Evolutionary conservation across 2,113 vertebrate genomes (phyloP).

Genomic region (Strigops habroptila): DNA sequence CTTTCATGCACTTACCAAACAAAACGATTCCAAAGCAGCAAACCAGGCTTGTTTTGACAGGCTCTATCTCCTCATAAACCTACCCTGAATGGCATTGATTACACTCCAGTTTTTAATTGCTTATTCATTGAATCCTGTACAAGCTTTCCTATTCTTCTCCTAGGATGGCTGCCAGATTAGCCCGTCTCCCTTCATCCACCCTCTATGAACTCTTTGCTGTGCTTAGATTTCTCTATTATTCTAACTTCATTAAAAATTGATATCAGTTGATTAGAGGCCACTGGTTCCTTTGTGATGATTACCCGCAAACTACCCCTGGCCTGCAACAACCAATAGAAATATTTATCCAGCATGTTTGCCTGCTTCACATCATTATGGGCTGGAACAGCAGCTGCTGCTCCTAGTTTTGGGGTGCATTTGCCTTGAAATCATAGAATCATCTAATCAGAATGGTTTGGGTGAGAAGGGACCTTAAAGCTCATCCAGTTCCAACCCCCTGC

Average conservation of each 20-base stretch:
- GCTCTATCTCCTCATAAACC: neutral
- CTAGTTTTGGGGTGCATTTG: neutral
- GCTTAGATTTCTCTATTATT: neutral
- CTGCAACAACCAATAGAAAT: neutral
- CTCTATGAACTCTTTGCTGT: neutral
- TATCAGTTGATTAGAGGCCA: neutral
- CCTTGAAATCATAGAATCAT: neutral
- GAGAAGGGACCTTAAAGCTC: neutral
- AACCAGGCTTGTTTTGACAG: neutral
- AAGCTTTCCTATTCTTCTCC: neutral
- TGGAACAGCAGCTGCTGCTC: neutral
- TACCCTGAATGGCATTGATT: neutral
- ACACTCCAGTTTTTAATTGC: neutral
- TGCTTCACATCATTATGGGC: rapidly evolving
- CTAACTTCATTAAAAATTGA: neutral
- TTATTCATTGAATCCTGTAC: neutral
- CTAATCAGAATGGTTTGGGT: rapidly evolving
- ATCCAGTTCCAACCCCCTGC: neutral
- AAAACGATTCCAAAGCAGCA: neutral
- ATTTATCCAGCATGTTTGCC: neutral
- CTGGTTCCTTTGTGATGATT: neutral
- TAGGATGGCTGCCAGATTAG: neutral
- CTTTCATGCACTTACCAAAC: neutral
- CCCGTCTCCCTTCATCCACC: neutral
- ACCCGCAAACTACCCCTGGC: neutral